These are phyloP conservation scores for Nymphicus hollandicus DNA, from an alignment of 2,113 vertebrate species.

Conservation along the genomic window DNA sequence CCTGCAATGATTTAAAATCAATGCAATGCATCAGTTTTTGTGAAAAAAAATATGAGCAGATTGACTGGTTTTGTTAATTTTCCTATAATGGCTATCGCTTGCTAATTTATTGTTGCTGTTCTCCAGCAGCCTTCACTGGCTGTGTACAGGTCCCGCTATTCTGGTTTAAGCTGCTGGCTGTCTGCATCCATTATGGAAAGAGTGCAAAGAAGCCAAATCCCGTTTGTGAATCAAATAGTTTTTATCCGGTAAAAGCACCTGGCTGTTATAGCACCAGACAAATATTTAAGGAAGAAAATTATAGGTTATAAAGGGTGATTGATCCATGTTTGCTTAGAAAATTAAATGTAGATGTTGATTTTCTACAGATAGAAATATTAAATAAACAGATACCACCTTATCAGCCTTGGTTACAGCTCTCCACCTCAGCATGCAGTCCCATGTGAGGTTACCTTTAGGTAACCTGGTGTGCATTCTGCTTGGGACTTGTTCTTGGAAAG, in stretches of 20 bases:
- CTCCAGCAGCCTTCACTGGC: not conserved
- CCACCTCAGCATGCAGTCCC: fast-evolving
- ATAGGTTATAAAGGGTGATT: not conserved
- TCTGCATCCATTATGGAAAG: not conserved
- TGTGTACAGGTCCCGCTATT: not conserved
- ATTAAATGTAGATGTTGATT: not conserved
- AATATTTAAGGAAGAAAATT: slow-evolving; percentile 32
- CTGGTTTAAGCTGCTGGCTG: not conserved
- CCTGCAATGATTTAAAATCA: not conserved
- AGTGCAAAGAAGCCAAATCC: not conserved
- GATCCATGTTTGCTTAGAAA: not conserved
- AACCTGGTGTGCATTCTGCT: not conserved
- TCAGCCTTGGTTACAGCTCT: not conserved
- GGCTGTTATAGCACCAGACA: not conserved
- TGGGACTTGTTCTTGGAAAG: not conserved
- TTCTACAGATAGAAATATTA: not conserved
- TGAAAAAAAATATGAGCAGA: not conserved
- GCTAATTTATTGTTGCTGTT: not conserved
- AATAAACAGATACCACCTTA: not conserved
- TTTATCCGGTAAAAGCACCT: not conserved
- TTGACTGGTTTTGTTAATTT: not conserved
- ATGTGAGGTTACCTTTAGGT: not conserved
- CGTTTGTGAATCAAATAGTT: not conserved
- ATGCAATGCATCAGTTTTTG: not conserved
- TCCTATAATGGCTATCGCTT: not conserved